Evolutionary conservation across 2,888 invertebrate genomes (phyloP), one percentile per base, ranked within the genome.

Genomic region (Thumatha senex): DNA sequence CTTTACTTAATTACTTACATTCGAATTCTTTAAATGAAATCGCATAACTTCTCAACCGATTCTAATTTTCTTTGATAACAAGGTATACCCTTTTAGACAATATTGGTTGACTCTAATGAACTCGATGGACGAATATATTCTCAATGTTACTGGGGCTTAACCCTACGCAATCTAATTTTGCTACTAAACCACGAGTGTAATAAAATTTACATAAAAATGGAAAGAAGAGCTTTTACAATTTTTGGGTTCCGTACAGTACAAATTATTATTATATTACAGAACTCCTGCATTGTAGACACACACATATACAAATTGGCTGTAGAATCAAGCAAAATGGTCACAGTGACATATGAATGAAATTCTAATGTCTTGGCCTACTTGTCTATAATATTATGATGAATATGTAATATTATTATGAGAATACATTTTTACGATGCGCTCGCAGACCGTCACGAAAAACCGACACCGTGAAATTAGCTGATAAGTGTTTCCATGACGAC

Each of bases 121-220:
- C 44, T 57, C 44, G 35, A 44, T 48, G 56, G 51, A 47, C 44
- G 29, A 48, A 53, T 51, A 46, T 46, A 38, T 48, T 41, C 45
- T 48, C 43, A 40, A 54, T 46, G 40, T 35, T 46, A 56, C 40
- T 47, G 30, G 30, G 42, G 34, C 52, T 40, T 40, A 61, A 48
- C 57, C 52, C 50, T 62, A 58, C 56, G 41, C 60, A 66, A 69
- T 67, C 48, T 54, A 51, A 65, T 68, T 61, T 50, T 33, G 39
- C 48, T 59, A 52, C 55, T 54, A 48, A 55, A 58, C 62, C 60
- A 54, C 56, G 58, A 56, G 24, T 53, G 44, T 48, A 55, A 67
- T 65, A 61, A 65, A 58, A 65, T 68, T 67, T 64, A 64, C 65
- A 67, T 67, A 64, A 54, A 65, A 65, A 59, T 50, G 50, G 53